phyloP scores from a whole-genome alignment of 2,888 invertebrate species.

The Chrysolina oricalcia region DNA sequence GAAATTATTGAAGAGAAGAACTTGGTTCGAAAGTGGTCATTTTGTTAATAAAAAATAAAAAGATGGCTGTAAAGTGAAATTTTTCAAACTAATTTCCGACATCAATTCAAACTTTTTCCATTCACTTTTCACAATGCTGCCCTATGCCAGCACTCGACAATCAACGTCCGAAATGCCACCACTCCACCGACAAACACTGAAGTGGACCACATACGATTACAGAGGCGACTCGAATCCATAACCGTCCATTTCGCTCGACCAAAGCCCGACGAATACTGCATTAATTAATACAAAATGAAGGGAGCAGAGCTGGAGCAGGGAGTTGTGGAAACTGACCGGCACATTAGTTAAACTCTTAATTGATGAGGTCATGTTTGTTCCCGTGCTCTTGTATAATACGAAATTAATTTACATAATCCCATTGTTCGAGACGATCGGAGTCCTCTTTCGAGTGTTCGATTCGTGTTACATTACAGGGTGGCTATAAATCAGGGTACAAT shows the following conservation, averaged over 20 bases:
- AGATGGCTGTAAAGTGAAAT: no score
- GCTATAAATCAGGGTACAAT: no score
- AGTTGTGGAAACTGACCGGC: conserved; percentile 51
- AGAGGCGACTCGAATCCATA: background rate
- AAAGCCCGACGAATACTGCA: conserved; percentile 57
- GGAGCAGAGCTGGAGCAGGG: conserved; percentile 47
- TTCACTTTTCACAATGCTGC: background rate
- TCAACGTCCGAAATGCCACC: background rate
- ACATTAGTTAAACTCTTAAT: conserved; percentile 61
- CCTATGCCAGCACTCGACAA: background rate
- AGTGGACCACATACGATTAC: background rate
- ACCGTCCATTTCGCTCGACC: conserved; percentile 24
- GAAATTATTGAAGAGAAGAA: no score
- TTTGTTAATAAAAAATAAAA: no score
- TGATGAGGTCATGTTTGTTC: conserved; percentile 64
- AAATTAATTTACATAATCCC: conserved; percentile 30
- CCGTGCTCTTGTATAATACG: conserved; percentile 43
- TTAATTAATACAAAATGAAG: conserved; percentile 59
- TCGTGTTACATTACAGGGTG: no score
- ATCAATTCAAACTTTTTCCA: background rate
- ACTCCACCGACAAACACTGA: background rate
- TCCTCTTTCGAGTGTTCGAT: no score
- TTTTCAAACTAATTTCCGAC: no score
- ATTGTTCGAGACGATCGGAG: background rate
- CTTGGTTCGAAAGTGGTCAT: no score